A percentile compares a stretch with the other conserved stretches of the same genome.
phyloP scores from a whole-genome alignment of 2,888 invertebrate genomes.

The Drymonia ruficornis region DNA sequence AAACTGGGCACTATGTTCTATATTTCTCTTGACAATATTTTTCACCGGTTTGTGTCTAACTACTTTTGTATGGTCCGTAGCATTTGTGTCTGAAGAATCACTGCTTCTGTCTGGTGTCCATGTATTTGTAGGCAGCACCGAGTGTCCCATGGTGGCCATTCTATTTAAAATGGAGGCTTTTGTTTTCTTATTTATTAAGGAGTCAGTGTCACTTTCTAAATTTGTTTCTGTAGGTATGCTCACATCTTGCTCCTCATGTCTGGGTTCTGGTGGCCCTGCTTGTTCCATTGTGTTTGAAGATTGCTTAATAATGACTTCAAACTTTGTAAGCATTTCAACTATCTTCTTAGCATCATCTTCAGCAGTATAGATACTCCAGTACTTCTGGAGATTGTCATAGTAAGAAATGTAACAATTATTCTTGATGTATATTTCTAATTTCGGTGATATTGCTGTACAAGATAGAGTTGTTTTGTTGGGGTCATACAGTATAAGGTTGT shows the following conservation, averaged over 20 bases:
- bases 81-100: constrained; percentile 69
- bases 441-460: constrained; percentile 49
- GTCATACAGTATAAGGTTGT: constrained; percentile 70
- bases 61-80: constrained; percentile 48
- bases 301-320: constrained; percentile 50
- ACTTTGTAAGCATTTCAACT: constrained; percentile 48
- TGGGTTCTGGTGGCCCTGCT: constrained; percentile 38
- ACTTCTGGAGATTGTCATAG: constrained; percentile 65
- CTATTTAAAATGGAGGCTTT: constrained; percentile 69
- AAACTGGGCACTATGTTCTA: constrained; percentile 41
- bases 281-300: constrained; percentile 28
- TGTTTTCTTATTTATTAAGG: constrained; percentile 61
- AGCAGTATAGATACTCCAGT: constrained; percentile 69
- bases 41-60: constrained; percentile 60
- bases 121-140: constrained; percentile 62
- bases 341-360: constrained; percentile 57
- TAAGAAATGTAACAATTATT: constrained; percentile 62
- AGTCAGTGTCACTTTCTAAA: constrained; percentile 70
- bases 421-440: constrained; percentile 60
- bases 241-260: constrained; percentile 16
- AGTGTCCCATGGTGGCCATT: constrained; percentile 77
- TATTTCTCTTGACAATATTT: constrained; percentile 44
- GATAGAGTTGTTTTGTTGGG: constrained; percentile 69
- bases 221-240: constrained; percentile 14
- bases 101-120: constrained; percentile 49